Conservation (phyloP, 2,888 invertebrate genomes). For the Anthrax anthrax region DNA sequence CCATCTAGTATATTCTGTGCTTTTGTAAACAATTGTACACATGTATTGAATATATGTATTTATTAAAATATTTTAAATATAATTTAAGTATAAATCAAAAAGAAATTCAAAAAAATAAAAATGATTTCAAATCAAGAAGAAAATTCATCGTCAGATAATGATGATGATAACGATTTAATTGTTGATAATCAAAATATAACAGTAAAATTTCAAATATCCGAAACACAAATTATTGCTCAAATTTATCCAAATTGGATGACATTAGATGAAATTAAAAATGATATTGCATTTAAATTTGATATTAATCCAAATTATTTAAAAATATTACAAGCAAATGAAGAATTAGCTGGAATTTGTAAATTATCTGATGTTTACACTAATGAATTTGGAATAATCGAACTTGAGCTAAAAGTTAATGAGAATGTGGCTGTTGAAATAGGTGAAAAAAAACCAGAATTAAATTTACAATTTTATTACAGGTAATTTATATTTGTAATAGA, state of each 20-base stretch:
- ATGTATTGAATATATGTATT: no score
- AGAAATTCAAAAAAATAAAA: neutral
- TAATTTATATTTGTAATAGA: conserved; percentile 12
- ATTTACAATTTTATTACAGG: conserved; percentile 31
- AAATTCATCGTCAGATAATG: neutral
- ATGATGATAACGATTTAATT: neutral
- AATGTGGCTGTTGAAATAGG: neutral
- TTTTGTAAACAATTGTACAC: no score
- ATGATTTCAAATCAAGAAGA: neutral
- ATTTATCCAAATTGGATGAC: conserved; percentile 35
- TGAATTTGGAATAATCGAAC: conserved; percentile 30
- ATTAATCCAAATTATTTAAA: conserved; percentile 38
- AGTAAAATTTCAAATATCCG: conserved; percentile 29
- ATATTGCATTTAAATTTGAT: conserved; percentile 43
- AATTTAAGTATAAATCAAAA: no score
- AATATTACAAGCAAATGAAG: conserved; percentile 36
- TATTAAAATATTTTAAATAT: no score
- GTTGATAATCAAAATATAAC: conserved; percentile 25
- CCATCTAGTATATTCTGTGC: no score
- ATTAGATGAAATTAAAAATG: conserved; percentile 44
- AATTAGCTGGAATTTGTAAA: conserved; percentile 21
- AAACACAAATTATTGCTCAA: conserved; percentile 27
- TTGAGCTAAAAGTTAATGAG: conserved; percentile 15
- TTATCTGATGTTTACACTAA: conserved; percentile 22
- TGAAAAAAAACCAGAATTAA: conserved; percentile 16